Evolutionary conservation across 92 coral and sea anemone genomes (phyloP).

Genomic region (Zoanthus sansibaricus): DNA sequence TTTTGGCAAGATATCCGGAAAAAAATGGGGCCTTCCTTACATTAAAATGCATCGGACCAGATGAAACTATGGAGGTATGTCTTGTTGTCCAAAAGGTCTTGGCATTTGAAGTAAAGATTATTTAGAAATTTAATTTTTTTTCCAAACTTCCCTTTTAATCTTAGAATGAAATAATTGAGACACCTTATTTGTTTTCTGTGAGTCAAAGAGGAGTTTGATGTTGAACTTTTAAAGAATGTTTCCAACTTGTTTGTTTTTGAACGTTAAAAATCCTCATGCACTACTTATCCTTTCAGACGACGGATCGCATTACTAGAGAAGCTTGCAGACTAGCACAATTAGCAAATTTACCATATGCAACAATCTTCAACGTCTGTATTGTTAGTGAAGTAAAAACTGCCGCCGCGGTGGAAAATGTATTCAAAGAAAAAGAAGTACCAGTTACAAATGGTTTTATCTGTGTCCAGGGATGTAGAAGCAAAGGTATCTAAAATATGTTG

Average conservation of each 20-base stretch:
- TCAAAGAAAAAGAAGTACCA: background rate
- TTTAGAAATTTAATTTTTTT: background rate
- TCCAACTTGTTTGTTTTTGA: no score
- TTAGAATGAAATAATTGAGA: no score
- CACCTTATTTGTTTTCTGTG: no score
- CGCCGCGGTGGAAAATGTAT: background rate
- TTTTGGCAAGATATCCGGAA: background rate
- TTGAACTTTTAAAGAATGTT: no score
- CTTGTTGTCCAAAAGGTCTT: background rate
- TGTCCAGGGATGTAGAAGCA: conserved; percentile 2
- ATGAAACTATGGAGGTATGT: conserved; percentile 8
- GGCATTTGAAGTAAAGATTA: background rate
- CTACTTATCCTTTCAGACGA: background rate
- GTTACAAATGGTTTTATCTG: conserved; percentile 1
- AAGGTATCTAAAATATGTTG: background rate
- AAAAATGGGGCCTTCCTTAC: background rate
- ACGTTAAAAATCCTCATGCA: no score
- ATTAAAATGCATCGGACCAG: background rate
- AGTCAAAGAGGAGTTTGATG: no score
- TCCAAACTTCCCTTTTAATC: no score
- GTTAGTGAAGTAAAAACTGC: background rate
- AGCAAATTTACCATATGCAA: background rate
- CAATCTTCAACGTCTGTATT: background rate
- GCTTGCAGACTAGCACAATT: background rate
- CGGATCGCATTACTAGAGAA: background rate